Conservation (phyloP, 2,113 vertebrate species). For the Platysteira castanea region DNA sequence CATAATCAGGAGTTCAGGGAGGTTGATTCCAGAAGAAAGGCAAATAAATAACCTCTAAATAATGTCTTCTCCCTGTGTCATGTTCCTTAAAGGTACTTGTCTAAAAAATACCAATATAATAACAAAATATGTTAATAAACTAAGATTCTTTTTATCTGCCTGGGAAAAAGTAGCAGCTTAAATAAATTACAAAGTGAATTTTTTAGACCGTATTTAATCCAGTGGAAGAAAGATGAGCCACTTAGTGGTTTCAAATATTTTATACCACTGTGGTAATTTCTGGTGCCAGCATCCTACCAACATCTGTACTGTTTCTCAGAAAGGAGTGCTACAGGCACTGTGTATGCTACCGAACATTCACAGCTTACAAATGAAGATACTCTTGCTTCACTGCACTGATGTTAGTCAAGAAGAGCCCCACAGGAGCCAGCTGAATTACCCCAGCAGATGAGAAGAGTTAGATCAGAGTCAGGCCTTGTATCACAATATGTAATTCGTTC, state of each 20-base stretch:
- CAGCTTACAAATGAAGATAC: background rate
- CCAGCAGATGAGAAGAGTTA: background rate
- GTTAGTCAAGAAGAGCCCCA: background rate
- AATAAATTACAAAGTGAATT: background rate
- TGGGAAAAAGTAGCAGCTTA: background rate
- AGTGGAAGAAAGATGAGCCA: background rate
- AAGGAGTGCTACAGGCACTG: background rate
- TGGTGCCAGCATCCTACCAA: background rate
- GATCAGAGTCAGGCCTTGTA: background rate
- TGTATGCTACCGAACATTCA: background rate
- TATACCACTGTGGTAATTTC: background rate
- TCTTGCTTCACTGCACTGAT: background rate
- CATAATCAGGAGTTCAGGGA: background rate
- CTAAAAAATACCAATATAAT: background rate
- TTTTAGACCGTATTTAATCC: background rate
- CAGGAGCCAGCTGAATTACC: background rate
- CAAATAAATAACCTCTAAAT: background rate
- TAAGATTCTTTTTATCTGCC: background rate
- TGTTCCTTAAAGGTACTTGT: background rate
- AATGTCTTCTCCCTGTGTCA: accelerated
- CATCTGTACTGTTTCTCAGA: background rate
- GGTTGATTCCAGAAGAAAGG: background rate
- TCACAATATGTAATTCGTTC: background rate
- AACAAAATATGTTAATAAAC: background rate
- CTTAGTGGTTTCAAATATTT: slow-evolving; percentile 7